A percentile compares a stretch with the other conserved stretches of the same genome.
Evolutionary conservation across 2,113 vertebrate genomes (phyloP).

Genomic region (Dryoscopus gambensis): DNA sequence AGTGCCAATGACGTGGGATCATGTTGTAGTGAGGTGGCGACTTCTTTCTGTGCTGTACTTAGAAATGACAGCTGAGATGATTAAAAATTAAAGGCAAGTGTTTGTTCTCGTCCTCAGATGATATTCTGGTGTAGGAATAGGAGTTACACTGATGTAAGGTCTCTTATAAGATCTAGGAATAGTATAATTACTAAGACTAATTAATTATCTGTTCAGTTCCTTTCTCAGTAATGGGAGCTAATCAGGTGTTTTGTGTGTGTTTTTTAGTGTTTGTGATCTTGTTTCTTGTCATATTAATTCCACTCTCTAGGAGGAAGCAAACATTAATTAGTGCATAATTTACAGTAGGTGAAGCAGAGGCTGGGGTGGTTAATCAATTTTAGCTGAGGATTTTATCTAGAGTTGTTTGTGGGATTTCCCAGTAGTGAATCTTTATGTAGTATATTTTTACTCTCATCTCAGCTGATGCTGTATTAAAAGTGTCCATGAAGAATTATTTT

Average conservation of each 20-base stretch:
- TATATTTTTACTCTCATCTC: background rate
- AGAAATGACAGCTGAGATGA: background rate
- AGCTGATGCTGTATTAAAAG: background rate
- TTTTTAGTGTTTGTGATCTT: constrained; percentile 3
- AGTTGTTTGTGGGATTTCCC: background rate
- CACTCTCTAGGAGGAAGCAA: background rate
- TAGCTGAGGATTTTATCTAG: background rate
- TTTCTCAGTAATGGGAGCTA: background rate
- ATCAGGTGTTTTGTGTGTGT: background rate
- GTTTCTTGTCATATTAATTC: background rate
- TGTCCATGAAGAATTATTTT: background rate
- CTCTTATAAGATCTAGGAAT: background rate
- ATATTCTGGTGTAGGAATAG: background rate
- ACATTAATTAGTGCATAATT: constrained; percentile 13
- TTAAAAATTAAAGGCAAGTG: background rate
- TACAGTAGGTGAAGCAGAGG: background rate
- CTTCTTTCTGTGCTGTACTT: background rate
- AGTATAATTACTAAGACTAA: background rate
- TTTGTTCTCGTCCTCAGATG: background rate
- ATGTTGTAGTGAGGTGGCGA: background rate
- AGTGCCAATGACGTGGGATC: background rate
- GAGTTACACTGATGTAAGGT: background rate
- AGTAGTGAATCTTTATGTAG: background rate
- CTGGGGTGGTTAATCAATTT: background rate
- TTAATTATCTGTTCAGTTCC: background rate